Percentiles rank a stretch among this genome's conserved stretches.
Conservation (phyloP, 2,113 vertebrate species). For the Larimichthys crocea region DNA sequence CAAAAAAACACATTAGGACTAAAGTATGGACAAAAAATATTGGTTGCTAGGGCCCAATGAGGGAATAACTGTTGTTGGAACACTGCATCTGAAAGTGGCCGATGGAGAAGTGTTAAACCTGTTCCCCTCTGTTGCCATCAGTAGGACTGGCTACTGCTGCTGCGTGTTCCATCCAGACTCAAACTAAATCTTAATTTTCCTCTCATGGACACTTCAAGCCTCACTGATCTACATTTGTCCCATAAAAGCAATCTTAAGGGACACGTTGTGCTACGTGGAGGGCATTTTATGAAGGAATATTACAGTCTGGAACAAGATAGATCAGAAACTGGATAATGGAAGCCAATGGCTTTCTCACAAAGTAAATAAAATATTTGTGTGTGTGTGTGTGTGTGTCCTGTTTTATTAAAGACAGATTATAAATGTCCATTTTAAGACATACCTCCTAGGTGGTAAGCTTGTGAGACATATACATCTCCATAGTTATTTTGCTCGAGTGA, state of each 20-base stretch:
- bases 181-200: constrained; percentile 34
- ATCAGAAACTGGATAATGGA: constrained; percentile 17
- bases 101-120: constrained; percentile 41
- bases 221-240: constrained; percentile 41
- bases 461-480: constrained; percentile 35
- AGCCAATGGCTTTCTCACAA: constrained; percentile 37
- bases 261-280: constrained; percentile 31
- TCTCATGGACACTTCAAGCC: constrained; percentile 32
- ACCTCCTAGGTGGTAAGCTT: constrained; percentile 29
- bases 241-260: constrained; percentile 31
- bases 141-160: constrained; percentile 29
- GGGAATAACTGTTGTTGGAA: constrained; percentile 40
- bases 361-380: constrained; percentile 31
- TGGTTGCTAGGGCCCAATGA: not conserved
- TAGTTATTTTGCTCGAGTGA: constrained; percentile 43
- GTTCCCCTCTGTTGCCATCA: constrained; percentile 57
- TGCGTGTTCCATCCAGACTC: constrained; percentile 34
- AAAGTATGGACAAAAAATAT: not conserved
- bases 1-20: constrained; percentile 21
- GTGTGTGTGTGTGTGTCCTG: constrained; percentile 13
- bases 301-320: constrained; percentile 37
- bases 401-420: constrained; percentile 43
- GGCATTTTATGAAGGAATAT: constrained; percentile 39
- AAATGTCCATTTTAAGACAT: constrained; percentile 33
- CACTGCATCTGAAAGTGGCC: constrained; percentile 45